Conservation (phyloP, 2,113 vertebrate species). For the Heptranchias perlo region DNA sequence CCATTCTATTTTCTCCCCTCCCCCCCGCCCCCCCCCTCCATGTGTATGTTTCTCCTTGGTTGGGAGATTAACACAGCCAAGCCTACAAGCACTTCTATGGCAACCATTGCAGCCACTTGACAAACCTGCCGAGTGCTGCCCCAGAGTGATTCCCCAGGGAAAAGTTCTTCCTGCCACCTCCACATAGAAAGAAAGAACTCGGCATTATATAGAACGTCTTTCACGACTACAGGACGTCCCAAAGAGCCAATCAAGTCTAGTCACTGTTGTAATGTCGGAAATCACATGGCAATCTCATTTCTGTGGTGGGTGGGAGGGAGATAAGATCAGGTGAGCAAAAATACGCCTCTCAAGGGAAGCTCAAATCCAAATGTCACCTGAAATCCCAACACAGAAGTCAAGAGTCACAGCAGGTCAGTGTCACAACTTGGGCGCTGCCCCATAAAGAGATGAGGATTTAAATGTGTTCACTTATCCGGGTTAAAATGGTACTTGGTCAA, state of each 20-base stretch:
- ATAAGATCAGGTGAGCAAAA: not conserved
- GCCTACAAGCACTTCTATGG: not conserved
- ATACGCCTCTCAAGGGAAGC: not conserved
- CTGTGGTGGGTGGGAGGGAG: too few species aligned
- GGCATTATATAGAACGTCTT: not conserved
- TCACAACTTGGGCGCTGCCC: too few species aligned
- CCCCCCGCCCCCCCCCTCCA: not conserved
- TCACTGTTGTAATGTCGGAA: not conserved
- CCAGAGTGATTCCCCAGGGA: not conserved
- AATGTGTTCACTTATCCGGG: not conserved
- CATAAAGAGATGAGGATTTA: not conserved
- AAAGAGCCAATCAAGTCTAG: not conserved
- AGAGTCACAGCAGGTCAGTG: not conserved
- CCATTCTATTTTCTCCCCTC: too few species aligned
- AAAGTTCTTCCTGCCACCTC: not conserved
- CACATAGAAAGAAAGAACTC: not conserved
- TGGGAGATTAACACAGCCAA: not conserved
- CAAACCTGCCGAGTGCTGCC: not conserved
- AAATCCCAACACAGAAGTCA: not conserved
- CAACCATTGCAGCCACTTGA: not conserved
- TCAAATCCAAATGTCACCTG: not conserved
- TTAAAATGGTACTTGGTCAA: not conserved
- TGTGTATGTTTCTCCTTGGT: not conserved
- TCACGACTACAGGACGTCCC: not conserved
- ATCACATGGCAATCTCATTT: not conserved